phyloP scores from a whole-genome alignment of 2,797 vertebrate genomes.

The Spinus olivaceus region DNA sequence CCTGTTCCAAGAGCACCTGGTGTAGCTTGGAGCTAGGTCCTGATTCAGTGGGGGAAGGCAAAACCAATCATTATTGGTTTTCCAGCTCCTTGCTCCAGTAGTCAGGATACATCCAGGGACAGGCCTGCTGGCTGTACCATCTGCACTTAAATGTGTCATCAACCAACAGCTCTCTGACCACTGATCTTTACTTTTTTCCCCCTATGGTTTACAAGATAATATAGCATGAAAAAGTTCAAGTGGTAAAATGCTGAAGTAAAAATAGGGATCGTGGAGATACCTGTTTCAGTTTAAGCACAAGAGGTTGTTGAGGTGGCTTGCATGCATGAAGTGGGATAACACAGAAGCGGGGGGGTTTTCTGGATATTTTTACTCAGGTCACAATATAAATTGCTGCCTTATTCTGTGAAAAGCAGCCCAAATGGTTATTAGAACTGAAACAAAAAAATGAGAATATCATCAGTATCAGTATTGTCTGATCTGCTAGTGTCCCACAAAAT shows the following conservation, averaged over 20 bases:
- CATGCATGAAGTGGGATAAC: not conserved
- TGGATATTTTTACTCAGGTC: not conserved
- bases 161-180: not conserved
- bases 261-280: accelerated
- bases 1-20: not conserved
- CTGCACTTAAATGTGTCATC: not conserved
- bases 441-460: not conserved
- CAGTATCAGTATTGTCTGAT: not conserved
- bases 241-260: not conserved
- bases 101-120: too few species aligned
- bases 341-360: not conserved
- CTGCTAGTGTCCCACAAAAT: not conserved
- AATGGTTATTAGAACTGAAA: not conserved
- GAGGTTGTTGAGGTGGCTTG: not conserved
- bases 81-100: not conserved
- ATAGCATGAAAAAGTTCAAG: not conserved
- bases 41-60: not conserved
- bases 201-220: not conserved
- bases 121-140: not conserved
- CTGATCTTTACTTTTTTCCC: not conserved
- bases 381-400: not conserved
- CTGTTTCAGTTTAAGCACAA: not conserved
- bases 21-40: not conserved
- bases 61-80: not conserved
- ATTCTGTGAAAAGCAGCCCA: not conserved